These are phyloP conservation scores for Drosophila cardini DNA, from an alignment of 1,140 invertebrate species.

Conservation along the genomic window DNA sequence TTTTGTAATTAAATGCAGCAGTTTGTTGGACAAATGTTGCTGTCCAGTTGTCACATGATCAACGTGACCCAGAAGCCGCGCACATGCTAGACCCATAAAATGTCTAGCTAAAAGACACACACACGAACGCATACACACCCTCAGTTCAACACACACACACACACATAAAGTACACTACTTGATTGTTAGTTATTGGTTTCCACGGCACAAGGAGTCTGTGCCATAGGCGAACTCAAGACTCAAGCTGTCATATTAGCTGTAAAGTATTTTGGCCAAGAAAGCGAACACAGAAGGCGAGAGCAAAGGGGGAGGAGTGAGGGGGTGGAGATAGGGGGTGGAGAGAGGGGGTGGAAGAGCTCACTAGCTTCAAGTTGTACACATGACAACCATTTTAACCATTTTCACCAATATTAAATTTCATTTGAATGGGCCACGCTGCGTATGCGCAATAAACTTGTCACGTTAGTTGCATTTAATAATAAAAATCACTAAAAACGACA, in stretches of 20 bases:
- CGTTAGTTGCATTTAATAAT: conserved; percentile 77
- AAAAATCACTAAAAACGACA: conserved; percentile 79
- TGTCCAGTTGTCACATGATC: conserved; percentile 62
- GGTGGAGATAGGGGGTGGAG: background rate
- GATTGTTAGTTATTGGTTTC: conserved; percentile 49
- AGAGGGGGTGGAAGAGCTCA: background rate
- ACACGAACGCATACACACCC: conserved; percentile 17
- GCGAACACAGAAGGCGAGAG: background rate
- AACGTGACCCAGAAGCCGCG: conserved; percentile 68
- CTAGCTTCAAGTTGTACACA: conserved; percentile 5
- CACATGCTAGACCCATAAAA: conserved; percentile 73
- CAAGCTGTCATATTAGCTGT: conserved; percentile 79
- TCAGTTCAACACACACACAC: conserved; percentile 30
- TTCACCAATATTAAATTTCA: conserved; percentile 70
- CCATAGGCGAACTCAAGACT: conserved; percentile 40
- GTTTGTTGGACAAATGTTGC: conserved; percentile 63
- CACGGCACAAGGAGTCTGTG: conserved; percentile 8
- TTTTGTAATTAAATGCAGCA: conserved; percentile 73
- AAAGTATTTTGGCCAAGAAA: conserved; percentile 47
- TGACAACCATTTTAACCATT: conserved; percentile 50
- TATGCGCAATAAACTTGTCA: conserved; percentile 80
- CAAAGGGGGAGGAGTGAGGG: background rate
- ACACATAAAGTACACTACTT: conserved; percentile 28
- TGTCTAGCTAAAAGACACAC: conserved; percentile 41
- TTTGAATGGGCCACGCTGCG: conserved; percentile 53